Conservation (phyloP, 2,888 invertebrate species). For the Epicampocera succincta region DNA sequence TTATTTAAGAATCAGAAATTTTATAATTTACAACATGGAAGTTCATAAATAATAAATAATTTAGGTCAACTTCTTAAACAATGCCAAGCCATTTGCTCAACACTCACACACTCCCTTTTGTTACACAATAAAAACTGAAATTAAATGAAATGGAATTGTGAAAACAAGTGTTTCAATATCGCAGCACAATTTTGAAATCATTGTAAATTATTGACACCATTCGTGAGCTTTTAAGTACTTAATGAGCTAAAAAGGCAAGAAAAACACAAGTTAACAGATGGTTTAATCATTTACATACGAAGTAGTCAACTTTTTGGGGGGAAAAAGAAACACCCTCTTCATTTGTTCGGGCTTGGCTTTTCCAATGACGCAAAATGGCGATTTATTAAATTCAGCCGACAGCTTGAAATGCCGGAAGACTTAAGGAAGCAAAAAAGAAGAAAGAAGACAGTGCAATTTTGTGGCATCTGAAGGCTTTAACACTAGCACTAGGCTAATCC, state of each 20-base stretch:
- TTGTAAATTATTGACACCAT: conserved; percentile 49
- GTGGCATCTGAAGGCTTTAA: no score
- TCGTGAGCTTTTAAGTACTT: conserved; percentile 47
- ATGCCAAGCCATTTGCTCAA: conserved; percentile 29
- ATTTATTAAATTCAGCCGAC: not conserved
- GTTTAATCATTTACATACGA: conserved; percentile 27
- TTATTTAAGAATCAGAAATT: conserved; percentile 5
- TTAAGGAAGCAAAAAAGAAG: not conserved
- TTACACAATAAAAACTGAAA: not conserved
- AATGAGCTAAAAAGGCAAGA: conserved; percentile 9
- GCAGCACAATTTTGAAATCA: conserved; percentile 34
- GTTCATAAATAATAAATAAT: conserved; percentile 16
- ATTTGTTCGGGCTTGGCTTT: conserved; percentile 17
- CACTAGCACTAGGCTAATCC: no score
- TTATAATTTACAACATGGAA: conserved; percentile 32
- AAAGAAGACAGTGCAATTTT: not conserved
- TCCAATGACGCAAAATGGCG: not conserved
- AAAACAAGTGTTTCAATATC: conserved; percentile 47
- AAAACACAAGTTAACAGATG: conserved; percentile 35
- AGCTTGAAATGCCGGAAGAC: conserved; percentile 1
- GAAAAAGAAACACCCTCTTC: conserved; percentile 28
- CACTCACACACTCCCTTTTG: conserved; percentile 1
- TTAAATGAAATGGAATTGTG: not conserved
- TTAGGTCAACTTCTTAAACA: conserved; percentile 37
- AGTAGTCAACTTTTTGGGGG: conserved; percentile 36